These are phyloP conservation scores for Prietella phreatophila DNA, from an alignment of 2,113 vertebrate genomes.

Conservation along the genomic window DNA sequence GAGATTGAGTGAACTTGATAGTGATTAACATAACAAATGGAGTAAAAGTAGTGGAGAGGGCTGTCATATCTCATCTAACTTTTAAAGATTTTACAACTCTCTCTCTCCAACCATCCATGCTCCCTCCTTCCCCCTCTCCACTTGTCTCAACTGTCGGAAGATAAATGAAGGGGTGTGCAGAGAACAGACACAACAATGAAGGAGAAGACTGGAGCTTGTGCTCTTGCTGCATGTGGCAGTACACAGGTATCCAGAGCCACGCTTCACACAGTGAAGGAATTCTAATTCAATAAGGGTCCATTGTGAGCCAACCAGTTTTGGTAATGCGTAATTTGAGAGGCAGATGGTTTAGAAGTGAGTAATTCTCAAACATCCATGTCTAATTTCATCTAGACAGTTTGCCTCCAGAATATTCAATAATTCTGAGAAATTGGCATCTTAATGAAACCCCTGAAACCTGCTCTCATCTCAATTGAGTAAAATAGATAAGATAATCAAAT, in stretches of 20 bases:
- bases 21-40: constrained; percentile 56
- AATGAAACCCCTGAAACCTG: constrained; percentile 58
- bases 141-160: constrained; percentile 19
- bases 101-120: not conserved
- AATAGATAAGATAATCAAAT: constrained; percentile 52
- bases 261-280: constrained; percentile 50
- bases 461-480: constrained; percentile 56
- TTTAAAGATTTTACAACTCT: constrained; percentile 27
- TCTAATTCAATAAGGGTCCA: constrained; percentile 51
- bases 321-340: constrained; percentile 52
- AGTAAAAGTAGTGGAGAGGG: constrained; percentile 27
- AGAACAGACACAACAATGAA: constrained; percentile 26
- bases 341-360: constrained; percentile 58
- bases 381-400: constrained; percentile 55
- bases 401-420: constrained; percentile 55
- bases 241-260: constrained; percentile 39
- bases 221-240: constrained; percentile 9
- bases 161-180: constrained; percentile 46
- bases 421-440: constrained; percentile 56
- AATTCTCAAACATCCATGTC: constrained; percentile 52
- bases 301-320: constrained; percentile 53
- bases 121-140: not conserved
- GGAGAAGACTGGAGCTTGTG: constrained; percentile 36
- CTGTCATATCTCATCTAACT: constrained; percentile 41
- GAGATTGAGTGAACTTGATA: constrained; percentile 41